These are phyloP conservation scores for Cardiocondyla obscurior DNA, from an alignment of 1,140 invertebrate species.

Conservation along the genomic window DNA sequence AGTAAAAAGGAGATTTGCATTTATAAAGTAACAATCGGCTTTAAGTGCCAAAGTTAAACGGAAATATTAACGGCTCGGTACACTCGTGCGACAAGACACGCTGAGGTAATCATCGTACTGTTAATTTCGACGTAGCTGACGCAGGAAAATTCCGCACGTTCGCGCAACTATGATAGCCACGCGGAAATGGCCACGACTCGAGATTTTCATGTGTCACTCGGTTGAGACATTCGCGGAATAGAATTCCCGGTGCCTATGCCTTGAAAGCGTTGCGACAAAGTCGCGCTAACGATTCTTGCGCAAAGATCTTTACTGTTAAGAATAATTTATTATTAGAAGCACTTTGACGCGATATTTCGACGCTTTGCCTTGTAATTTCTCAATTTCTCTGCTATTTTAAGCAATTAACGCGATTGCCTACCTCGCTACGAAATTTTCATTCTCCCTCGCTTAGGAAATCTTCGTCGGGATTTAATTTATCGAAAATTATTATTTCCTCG, in stretches of 20 bases:
- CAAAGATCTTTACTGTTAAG: background rate
- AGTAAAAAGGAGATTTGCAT: background rate
- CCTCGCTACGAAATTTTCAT: background rate
- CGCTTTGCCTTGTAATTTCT: background rate
- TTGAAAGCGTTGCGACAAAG: background rate
- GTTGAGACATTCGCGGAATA: background rate
- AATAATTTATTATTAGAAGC: background rate
- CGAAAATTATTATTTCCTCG: background rate
- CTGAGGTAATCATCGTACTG: constrained; percentile 11
- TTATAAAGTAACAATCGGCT: background rate
- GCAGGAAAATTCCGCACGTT: constrained; percentile 44
- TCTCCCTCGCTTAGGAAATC: background rate
- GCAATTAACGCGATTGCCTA: background rate
- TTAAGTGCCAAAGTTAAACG: background rate
- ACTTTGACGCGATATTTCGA: background rate
- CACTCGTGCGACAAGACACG: background rate
- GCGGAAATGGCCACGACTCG: constrained; percentile 51
- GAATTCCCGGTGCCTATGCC: background rate
- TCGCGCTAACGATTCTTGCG: background rate
- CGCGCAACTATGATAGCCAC: constrained; percentile 20
- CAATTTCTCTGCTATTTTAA: background rate
- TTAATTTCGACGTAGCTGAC: constrained; percentile 42
- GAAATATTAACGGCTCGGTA: background rate
- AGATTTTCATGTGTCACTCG: constrained; percentile 55
- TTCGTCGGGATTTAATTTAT: background rate